Percentiles rank a stretch among this genome's conserved stretches.
These are phyloP conservation scores for Myotis pilosus DNA, from an alignment of 2,797 vertebrate genomes.

Conservation along the genomic window DNA sequence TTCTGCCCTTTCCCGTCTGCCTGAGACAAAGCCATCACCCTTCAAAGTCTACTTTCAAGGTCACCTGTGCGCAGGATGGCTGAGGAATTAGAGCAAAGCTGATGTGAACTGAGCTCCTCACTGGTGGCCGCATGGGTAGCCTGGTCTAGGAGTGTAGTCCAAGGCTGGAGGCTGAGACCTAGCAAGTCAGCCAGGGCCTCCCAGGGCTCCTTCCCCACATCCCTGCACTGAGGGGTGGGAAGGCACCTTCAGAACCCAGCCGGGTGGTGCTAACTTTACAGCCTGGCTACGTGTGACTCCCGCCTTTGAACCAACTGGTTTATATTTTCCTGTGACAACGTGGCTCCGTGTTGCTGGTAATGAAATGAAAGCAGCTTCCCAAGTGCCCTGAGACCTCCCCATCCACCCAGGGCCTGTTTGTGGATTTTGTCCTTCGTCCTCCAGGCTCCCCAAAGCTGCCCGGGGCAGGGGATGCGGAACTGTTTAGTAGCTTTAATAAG, in stretches of 20 bases:
- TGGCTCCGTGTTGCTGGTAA: constrained; percentile 54
- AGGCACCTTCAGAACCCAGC: constrained; percentile 72
- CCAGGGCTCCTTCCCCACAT: constrained; percentile 66
- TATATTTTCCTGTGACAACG: constrained; percentile 51
- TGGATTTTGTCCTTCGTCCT: constrained; percentile 69
- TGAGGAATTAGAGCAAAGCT: background rate
- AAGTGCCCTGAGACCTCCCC: constrained; percentile 54
- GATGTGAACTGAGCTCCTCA: background rate
- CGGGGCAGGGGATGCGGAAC: constrained; percentile 55
- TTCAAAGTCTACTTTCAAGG: background rate
- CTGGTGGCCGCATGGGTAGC: background rate
- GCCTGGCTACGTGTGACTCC: constrained; percentile 41
- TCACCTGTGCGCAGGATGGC: background rate
- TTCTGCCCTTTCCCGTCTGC: background rate
- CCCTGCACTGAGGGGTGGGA: constrained; percentile 34
- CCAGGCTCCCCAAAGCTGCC: background rate
- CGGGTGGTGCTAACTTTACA: constrained; percentile 75
- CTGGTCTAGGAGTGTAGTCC: background rate
- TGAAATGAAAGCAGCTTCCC: constrained; percentile 74
- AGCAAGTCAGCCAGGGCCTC: constrained; percentile 39
- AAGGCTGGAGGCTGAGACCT: constrained; percentile 27
- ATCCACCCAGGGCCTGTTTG: constrained; percentile 62
- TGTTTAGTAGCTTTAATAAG: constrained; percentile 41
- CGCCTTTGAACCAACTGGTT: constrained; percentile 68
- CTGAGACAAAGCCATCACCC: background rate